phyloP scores from a whole-genome alignment of 2,888 invertebrate genomes.

The Agrotis clavis region DNA sequence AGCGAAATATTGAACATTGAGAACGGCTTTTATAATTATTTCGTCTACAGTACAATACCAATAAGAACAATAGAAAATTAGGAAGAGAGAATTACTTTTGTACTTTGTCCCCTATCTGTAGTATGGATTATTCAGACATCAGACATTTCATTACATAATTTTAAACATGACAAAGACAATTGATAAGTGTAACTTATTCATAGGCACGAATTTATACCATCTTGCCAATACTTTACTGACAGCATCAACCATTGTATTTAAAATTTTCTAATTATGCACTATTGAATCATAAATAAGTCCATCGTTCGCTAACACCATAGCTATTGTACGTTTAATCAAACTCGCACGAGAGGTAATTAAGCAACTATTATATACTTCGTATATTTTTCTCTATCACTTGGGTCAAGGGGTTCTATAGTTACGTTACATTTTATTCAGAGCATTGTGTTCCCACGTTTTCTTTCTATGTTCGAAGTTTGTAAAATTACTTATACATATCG shows the following conservation, averaged over 20 bases:
- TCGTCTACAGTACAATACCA: too few relatives aligned
- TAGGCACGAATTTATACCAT: constrained; percentile 19
- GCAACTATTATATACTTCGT: constrained; percentile 23
- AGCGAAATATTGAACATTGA: too few relatives aligned
- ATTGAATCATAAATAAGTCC: constrained; percentile 23
- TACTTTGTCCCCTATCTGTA: too few relatives aligned
- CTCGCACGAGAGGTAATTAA: constrained; percentile 47
- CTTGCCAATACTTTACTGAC: constrained; percentile 19
- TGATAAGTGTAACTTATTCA: constrained; percentile 14
- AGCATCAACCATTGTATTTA: constrained; percentile 43
- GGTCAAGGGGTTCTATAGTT: constrained; percentile 41
- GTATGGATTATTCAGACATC: neutral
- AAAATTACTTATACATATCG: too few relatives aligned
- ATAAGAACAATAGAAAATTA: too few relatives aligned
- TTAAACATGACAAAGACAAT: constrained; percentile 5
- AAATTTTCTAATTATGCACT: constrained; percentile 47
- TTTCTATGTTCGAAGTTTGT: constrained; percentile 8
- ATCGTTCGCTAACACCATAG: constrained; percentile 10
- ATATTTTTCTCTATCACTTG: constrained; percentile 36
- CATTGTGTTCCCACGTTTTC: constrained; percentile 54
- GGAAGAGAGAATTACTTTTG: too few relatives aligned
- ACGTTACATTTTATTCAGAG: constrained; percentile 36
- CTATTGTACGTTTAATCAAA: constrained; percentile 40
- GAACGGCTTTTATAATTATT: too few relatives aligned
- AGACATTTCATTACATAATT: too few relatives aligned